phyloP scores from a whole-genome alignment of 2,797 vertebrate species.

The Arrhamphus sclerolepis region DNA sequence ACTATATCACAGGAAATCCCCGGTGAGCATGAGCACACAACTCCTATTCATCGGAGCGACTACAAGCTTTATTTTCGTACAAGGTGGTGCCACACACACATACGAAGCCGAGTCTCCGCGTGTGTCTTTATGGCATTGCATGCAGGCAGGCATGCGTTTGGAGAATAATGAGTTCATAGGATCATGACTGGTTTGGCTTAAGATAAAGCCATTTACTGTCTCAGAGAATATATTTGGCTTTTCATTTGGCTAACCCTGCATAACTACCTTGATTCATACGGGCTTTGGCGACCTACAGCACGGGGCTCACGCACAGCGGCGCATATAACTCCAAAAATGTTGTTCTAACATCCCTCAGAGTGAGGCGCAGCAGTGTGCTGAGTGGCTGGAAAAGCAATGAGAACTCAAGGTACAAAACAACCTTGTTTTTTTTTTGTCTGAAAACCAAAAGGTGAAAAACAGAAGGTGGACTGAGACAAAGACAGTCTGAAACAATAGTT shows the following conservation, averaged over 20 bases:
- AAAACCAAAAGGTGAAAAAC: neutral
- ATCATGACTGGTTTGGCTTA: constrained; percentile 55
- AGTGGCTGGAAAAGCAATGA: constrained; percentile 31
- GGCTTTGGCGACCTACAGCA: constrained; percentile 65
- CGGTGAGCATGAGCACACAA: constrained; percentile 60
- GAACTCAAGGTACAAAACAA: constrained; percentile 15
- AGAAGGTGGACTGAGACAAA: constrained; percentile 9
- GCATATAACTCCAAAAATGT: constrained; percentile 47
- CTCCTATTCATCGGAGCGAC: constrained; percentile 44
- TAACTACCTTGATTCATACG: constrained; percentile 52
- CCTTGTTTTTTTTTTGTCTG: neutral
- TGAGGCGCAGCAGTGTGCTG: constrained; percentile 14
- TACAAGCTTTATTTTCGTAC: constrained; percentile 56
- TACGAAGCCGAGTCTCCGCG: constrained; percentile 4
- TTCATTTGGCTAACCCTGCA: constrained; percentile 65
- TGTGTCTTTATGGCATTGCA: constrained; percentile 48
- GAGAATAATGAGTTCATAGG: constrained; percentile 55
- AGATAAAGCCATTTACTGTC: constrained; percentile 51
- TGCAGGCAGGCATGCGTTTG: constrained; percentile 31
- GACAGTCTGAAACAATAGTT: constrained; percentile 39
- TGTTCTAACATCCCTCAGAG: constrained; percentile 56
- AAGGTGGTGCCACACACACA: constrained; percentile 52
- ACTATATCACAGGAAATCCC: constrained; percentile 73
- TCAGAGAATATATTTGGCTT: constrained; percentile 60
- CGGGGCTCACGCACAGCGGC: constrained; percentile 51